Conservation (phyloP, 2,797 vertebrate genomes). For the Epinephelus malabaricus region DNA sequence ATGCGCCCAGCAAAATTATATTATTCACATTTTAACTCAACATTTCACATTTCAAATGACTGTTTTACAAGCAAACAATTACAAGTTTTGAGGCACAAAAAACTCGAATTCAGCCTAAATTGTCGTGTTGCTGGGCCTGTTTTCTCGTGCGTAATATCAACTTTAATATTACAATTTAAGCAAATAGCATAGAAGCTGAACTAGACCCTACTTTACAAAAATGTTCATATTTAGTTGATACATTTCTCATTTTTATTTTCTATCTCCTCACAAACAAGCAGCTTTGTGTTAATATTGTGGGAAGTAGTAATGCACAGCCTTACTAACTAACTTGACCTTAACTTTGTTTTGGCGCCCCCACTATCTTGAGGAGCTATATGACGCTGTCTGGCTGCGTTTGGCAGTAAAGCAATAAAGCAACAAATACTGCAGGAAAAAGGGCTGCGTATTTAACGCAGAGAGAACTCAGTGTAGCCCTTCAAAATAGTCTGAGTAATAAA, state of each 20-base stretch:
- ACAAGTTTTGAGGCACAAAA: background rate
- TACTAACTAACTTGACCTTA: slow-evolving; percentile 98
- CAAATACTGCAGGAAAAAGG: slow-evolving; percentile 38
- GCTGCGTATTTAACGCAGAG: slow-evolving; percentile 6
- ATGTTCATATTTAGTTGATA: background rate
- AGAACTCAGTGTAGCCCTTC: slow-evolving; percentile 19
- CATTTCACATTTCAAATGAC: background rate
- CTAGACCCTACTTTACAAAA: background rate
- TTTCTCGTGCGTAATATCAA: background rate
- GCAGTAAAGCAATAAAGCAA: slow-evolving; percentile 67
- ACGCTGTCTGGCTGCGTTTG: slow-evolving; percentile 83
- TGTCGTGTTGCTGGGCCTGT: background rate
- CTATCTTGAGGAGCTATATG: slow-evolving; percentile 77
- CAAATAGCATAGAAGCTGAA: background rate
- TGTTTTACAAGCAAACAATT: background rate
- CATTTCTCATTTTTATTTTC: background rate
- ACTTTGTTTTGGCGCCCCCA: slow-evolving; percentile 97
- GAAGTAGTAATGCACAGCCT: slow-evolving; percentile 86
- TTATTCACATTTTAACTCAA: background rate
- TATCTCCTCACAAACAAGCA: background rate
- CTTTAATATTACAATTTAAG: no score
- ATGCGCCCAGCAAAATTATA: no score
- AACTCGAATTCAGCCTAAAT: background rate
- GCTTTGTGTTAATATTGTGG: slow-evolving; percentile 59
- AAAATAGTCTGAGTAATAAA: slow-evolving; percentile 44